phyloP scores from a whole-genome alignment of 2,797 vertebrate genomes.

The Glyptemys insculpta region DNA sequence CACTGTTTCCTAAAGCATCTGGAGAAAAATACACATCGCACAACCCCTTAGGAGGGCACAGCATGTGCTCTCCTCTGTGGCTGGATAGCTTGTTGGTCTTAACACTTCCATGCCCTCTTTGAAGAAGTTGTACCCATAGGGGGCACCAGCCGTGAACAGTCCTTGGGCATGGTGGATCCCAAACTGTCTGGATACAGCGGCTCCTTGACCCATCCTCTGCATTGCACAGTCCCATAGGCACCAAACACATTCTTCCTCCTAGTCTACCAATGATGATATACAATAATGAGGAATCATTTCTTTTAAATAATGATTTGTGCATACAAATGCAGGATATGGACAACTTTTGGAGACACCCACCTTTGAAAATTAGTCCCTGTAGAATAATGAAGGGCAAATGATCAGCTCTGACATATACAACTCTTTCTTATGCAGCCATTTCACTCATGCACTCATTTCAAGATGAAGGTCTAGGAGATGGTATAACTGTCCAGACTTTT shows the following conservation, averaged over 20 bases:
- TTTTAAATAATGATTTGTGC: not conserved
- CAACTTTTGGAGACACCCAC: not conserved
- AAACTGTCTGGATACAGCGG: not conserved
- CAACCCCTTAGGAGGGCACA: not conserved
- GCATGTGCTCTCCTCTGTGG: not conserved
- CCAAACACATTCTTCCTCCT: not conserved
- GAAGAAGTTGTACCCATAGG: not conserved
- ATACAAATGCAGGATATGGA: not conserved
- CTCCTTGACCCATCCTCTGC: not conserved
- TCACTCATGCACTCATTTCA: not conserved
- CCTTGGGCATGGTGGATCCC: not conserved
- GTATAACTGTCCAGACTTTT: not conserved
- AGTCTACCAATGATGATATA: not conserved
- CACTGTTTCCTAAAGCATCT: not conserved
- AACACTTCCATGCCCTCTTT: not conserved
- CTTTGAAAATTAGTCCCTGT: not conserved
- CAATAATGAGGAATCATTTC: not conserved
- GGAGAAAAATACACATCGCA: fast-evolving
- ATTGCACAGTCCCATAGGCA: not conserved
- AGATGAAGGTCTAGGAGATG: not conserved
- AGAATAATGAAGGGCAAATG: not conserved
- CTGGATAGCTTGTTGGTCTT: not conserved
- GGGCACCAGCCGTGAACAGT: not conserved
- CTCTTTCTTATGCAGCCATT: not conserved
- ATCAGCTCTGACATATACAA: not conserved